Conservation (phyloP, 2,888 invertebrate genomes). For the Plebejus anna region DNA sequence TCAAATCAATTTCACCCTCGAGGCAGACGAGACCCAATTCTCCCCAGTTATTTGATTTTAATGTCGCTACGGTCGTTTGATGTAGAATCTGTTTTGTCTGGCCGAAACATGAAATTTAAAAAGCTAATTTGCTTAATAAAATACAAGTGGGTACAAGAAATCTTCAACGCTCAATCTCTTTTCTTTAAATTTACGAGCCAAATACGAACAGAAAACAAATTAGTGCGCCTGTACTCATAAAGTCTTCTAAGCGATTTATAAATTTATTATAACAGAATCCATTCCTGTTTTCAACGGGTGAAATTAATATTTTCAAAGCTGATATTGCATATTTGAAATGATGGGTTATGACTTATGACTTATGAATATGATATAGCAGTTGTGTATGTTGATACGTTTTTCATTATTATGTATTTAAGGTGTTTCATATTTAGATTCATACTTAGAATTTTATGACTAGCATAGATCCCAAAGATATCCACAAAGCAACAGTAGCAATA, state of each 20-base stretch:
- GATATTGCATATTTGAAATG: not conserved
- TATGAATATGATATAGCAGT: not conserved
- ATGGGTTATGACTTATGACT: not conserved
- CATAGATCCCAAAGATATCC: too few species aligned
- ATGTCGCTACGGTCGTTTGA: conserved; percentile 27
- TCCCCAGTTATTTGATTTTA: conserved; percentile 28
- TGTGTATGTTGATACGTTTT: not conserved
- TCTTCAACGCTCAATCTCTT: not conserved
- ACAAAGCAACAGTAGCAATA: too few species aligned
- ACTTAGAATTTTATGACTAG: too few species aligned
- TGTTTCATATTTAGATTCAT: too few species aligned
- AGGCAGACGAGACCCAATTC: conserved; percentile 29
- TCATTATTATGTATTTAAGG: too few species aligned
- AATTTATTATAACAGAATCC: not conserved
- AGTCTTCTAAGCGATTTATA: not conserved
- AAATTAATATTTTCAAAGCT: not conserved
- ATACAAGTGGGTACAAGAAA: conserved; percentile 25
- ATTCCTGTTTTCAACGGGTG: too few species aligned
- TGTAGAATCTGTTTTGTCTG: conserved; percentile 22
- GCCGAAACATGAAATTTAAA: conserved; percentile 27
- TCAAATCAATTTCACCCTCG: conserved; percentile 34
- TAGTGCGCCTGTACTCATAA: not conserved
- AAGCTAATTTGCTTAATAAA: conserved; percentile 26
- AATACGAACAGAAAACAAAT: conserved; percentile 4
- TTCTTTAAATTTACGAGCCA: conserved; percentile 7